A percentile compares a stretch with the other conserved stretches of the same genome.
These are phyloP conservation scores for Abscondita cerata DNA, from an alignment of 2,888 invertebrate genomes.

Conservation along the genomic window DNA sequence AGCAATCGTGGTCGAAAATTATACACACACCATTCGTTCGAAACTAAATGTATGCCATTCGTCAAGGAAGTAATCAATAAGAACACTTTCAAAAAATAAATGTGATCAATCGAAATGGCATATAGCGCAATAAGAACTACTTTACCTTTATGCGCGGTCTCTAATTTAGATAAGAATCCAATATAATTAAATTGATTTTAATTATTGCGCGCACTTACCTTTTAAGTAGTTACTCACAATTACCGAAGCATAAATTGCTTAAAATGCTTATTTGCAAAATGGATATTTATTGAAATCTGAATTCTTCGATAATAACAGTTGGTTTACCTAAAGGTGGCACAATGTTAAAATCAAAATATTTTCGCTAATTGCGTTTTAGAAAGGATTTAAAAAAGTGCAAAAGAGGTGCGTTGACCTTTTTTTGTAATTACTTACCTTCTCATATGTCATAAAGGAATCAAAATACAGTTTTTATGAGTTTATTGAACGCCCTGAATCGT, in stretches of 20 bases:
- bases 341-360: constrained; percentile 2
- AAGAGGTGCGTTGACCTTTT: constrained; percentile 18
- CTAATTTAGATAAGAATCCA: constrained; percentile 24
- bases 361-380: background rate
- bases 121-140: constrained; percentile 15
- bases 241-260: constrained; percentile 16
- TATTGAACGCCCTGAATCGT: constrained; percentile 24
- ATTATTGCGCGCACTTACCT: constrained; percentile 18
- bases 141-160: constrained; percentile 10
- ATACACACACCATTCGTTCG: too few relatives aligned
- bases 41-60: too few relatives aligned
- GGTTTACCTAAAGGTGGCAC: background rate
- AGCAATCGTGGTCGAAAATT: too few relatives aligned
- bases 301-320: constrained; percentile 1
- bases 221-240: constrained; percentile 8
- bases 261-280: constrained; percentile 14
- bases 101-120: constrained; percentile 12
- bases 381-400: background rate
- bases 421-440: constrained; percentile 10
- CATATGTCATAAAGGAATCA: constrained; percentile 17
- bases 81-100: constrained; percentile 8
- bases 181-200: constrained; percentile 23
- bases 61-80: constrained; percentile 5
- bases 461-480: constrained; percentile 28
- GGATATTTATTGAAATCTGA: constrained; percentile 7